Conservation (phyloP, 2,888 invertebrate species). For the Lasioglossum vierecki region DNA sequence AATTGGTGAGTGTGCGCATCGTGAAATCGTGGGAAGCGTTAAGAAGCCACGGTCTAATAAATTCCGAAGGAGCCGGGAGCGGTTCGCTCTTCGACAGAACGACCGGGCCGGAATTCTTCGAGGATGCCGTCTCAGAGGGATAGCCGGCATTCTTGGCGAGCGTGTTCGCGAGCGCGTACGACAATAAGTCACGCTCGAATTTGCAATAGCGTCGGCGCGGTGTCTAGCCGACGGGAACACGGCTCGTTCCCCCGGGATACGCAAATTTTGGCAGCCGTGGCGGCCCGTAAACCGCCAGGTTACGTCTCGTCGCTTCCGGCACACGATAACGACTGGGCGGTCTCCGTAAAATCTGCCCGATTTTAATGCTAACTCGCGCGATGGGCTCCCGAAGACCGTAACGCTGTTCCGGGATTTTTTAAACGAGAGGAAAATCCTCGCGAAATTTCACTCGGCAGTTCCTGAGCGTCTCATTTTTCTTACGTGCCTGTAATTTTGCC, state of each 20-base stretch:
- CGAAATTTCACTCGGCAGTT: neutral
- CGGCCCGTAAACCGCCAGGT: conserved; percentile 18
- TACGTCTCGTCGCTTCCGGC: conserved; percentile 1
- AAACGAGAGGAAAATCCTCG: neutral
- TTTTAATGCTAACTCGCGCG: neutral
- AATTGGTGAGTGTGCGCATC: neutral
- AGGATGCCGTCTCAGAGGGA: conserved; percentile 28
- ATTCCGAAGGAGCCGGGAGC: conserved; percentile 22
- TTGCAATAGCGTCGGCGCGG: conserved; percentile 23
- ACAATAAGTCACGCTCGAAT: conserved; percentile 53
- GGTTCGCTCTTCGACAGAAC: conserved; percentile 19
- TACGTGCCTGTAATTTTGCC: neutral
- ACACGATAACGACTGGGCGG: neutral
- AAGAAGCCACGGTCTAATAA: conserved; percentile 28
- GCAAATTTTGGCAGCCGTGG: conserved; percentile 47
- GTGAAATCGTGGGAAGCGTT: conserved; percentile 9
- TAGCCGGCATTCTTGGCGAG: conserved; percentile 41
- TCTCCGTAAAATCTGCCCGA: neutral
- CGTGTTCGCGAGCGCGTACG: conserved; percentile 26
- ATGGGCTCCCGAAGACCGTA: neutral
- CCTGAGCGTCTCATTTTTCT: neutral
- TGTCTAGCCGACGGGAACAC: conserved; percentile 1
- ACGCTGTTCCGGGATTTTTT: neutral
- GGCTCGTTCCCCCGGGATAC: conserved; percentile 13
- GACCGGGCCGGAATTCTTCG: conserved; percentile 39